Evolutionary conservation across 2,888 invertebrate genomes (phyloP), one percentile per base, ranked within the genome.

Genomic region (Dolichopus griseipennis): DNA sequence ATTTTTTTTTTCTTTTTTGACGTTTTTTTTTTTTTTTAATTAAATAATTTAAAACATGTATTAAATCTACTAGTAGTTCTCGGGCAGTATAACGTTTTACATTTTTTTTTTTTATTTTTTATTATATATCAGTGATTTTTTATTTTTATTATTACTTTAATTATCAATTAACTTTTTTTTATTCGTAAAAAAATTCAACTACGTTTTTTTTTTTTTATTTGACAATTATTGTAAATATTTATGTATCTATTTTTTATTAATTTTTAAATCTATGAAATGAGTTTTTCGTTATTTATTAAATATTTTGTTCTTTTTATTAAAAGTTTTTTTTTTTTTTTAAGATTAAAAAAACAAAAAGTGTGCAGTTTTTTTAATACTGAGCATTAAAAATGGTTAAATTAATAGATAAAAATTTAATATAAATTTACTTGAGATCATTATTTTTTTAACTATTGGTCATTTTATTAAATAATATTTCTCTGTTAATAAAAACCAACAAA

Each of bases 41-140:
- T 52, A 52, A 52, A 52, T 52, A 52, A 52, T 52, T 52, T 52
- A 18, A 52, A 52, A 52, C 18, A 52, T 52, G 52, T 52, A 52
- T 52, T 52, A 52, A 52, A 52, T 52, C 52, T 52, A 52, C 52
- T 52, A 52, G 52, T 52, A 52, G 52, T 52, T 52, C 52, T 52
- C 52, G 52, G 52, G 52, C 52, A 52, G 52, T 52, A 52, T 52
- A 18, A 52, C 52, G 52, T 52, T 52, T 52, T 52, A 52, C 52
- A 52, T 15, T 52, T 52, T 52, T 52, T 52, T 52, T 27, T 27
- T 27, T 52, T 52, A 12, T 52, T 52, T 52, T 27, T 52, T 52
- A 12, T 52, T 52, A 18, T 52, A 52, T 52, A 52, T 52, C 15
- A 52, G 52, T 52, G 52, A 52, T 52, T 52, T 41, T 41, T n/a